These are phyloP conservation scores for Drosophila anomalata DNA, from an alignment of 2,888 invertebrate genomes.

Conservation along the genomic window DNA sequence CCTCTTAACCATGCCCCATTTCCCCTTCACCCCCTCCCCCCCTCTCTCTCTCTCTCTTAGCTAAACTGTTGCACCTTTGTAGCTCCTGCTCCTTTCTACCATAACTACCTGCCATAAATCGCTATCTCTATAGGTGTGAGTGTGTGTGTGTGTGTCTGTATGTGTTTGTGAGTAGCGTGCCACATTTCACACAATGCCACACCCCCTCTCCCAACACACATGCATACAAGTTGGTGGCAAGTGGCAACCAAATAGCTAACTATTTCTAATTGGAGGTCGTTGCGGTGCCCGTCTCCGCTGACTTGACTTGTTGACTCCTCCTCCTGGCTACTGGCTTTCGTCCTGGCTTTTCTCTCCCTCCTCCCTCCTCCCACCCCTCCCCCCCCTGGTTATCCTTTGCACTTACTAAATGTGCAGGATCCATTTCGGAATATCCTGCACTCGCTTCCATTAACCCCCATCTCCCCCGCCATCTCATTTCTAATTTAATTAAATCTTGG, in stretches of 20 bases:
- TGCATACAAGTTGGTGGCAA: conserved; percentile 16
- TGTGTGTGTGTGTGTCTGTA: conserved; percentile 5
- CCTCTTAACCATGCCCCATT: neutral
- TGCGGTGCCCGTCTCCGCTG: conserved; percentile 50
- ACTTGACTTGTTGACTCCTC: conserved; percentile 41
- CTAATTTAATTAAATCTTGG: conserved; percentile 5
- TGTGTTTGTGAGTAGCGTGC: conserved; percentile 46
- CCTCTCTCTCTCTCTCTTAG: conserved; percentile 57
- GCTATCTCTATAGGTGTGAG: conserved; percentile 38
- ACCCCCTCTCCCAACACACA: conserved; percentile 4
- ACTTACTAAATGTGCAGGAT: neutral
- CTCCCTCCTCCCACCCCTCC: neutral
- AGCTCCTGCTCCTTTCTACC: conserved; percentile 13
- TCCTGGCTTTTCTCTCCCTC: neutral
- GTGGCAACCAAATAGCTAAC: conserved; percentile 59
- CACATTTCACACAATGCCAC: conserved; percentile 58
- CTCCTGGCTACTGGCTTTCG: conserved; percentile 17
- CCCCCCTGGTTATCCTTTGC: neutral
- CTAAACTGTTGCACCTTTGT: conserved; percentile 69
- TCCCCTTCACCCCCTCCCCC: neutral
- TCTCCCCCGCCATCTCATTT: neutral
- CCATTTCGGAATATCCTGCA: conserved; percentile 2
- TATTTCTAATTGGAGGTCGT: conserved; percentile 73
- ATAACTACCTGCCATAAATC: conserved; percentile 64
- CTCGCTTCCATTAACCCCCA: conserved; percentile 1